Evolutionary conservation across 2,888 invertebrate genomes (phyloP).

Genomic region (Rhynchonema sp.): DNA sequence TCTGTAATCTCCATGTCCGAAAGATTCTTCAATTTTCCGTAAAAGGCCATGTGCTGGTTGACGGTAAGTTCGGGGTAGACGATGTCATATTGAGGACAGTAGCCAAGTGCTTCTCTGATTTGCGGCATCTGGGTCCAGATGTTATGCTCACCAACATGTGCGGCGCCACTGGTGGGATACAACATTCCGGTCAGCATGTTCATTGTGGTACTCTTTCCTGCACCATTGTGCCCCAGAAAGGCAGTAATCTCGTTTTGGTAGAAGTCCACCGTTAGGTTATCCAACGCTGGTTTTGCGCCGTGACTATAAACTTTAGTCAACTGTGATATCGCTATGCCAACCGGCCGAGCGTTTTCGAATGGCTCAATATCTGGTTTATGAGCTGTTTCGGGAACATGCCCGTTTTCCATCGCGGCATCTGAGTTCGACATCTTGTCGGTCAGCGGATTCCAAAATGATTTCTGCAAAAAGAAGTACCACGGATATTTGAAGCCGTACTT

Average conservation of each 20-base stretch:
- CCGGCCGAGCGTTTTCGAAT: not conserved
- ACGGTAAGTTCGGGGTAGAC: constrained; percentile 5
- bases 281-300: not conserved
- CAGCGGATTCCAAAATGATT: constrained; percentile 1
- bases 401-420: not conserved
- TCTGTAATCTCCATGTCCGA: not conserved
- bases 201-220: constrained; percentile 7
- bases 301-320: constrained; percentile 3
- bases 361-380: constrained; percentile 1
- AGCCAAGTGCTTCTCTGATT: not conserved
- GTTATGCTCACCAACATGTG: not conserved
- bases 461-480: not conserved
- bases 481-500: constrained; percentile 6
- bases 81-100: constrained; percentile 8
- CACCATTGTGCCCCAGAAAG: constrained; percentile 7
- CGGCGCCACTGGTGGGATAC: not conserved
- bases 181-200: constrained; percentile 7
- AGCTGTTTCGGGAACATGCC: not conserved
- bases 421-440: not conserved
- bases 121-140: not conserved
- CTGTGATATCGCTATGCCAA: not conserved
- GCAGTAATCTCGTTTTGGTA: constrained; percentile 6
- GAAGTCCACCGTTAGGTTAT: constrained; percentile 1
- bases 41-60: constrained; percentile 7
- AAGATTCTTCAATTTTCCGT: not conserved